Evolutionary conservation across 2,797 vertebrate genomes (phyloP).

Genomic region (Ceryle rudis): DNA sequence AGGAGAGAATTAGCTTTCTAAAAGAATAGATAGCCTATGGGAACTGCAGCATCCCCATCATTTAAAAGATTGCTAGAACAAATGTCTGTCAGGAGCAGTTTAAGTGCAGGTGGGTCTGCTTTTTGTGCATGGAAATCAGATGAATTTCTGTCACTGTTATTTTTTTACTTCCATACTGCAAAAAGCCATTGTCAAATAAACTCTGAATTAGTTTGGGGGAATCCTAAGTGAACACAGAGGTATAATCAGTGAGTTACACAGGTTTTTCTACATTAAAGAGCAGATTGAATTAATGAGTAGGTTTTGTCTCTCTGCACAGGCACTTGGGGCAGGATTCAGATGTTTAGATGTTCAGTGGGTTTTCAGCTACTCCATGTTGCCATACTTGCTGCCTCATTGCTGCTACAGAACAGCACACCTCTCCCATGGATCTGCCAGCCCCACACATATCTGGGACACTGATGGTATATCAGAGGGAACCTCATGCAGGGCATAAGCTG

Average conservation of each 20-base stretch:
- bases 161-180: not conserved
- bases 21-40: not conserved
- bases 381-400: not conserved
- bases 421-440: not conserved
- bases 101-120: not conserved
- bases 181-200: not conserved
- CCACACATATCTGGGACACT: rapidly evolving
- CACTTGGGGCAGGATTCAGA: not conserved
- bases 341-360: too few relatives aligned
- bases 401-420: not conserved
- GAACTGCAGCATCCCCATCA: not conserved
- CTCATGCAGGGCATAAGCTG: rapidly evolving
- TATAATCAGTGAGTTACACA: not conserved
- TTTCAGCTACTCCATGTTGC: not conserved
- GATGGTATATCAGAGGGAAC: rapidly evolving
- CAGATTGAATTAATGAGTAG: not conserved
- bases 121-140: not conserved
- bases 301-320: not conserved
- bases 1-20: not conserved
- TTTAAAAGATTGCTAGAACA: not conserved
- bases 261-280: not conserved
- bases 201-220: not conserved
- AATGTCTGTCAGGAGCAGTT: not conserved
- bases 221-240: not conserved
- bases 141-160: not conserved